phyloP scores from a whole-genome alignment of 2,888 invertebrate species.

The Lagria hirta region DNA sequence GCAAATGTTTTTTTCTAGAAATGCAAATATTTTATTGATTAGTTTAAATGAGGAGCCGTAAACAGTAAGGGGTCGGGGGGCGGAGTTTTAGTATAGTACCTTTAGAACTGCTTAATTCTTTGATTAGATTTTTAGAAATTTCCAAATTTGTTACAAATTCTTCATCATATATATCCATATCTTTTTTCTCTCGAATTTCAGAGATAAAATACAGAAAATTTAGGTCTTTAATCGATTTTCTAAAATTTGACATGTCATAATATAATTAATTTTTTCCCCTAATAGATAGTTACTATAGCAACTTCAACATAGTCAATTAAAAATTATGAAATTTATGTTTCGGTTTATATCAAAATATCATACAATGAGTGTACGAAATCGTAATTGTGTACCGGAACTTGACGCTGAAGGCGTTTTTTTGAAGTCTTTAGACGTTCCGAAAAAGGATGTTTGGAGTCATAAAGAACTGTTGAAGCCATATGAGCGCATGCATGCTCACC shows the following conservation, averaged over 20 bases:
- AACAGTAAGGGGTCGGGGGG: too few relatives aligned
- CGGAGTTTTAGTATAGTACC: slow-evolving; percentile 8
- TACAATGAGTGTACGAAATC: slow-evolving; percentile 40
- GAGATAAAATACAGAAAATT: slow-evolving; percentile 9
- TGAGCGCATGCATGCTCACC: slow-evolving; percentile 57
- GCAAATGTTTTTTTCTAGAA: slow-evolving; percentile 53
- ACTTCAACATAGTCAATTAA: slow-evolving; percentile 11
- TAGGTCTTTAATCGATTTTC: slow-evolving; percentile 6
- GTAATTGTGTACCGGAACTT: slow-evolving; percentile 52
- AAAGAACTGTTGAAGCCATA: slow-evolving; percentile 48
- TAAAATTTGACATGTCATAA: slow-evolving; percentile 11
- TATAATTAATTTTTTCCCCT: slow-evolving; percentile 22
- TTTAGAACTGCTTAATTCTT: slow-evolving; percentile 45
- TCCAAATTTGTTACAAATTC: slow-evolving; percentile 57
- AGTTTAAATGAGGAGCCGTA: too few relatives aligned
- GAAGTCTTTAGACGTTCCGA: slow-evolving; percentile 47
- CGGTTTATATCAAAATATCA: background rate
- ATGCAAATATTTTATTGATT: slow-evolving; percentile 1
- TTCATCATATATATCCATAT: slow-evolving; percentile 54
- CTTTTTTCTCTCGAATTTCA: slow-evolving; percentile 3
- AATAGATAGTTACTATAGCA: slow-evolving; percentile 13
- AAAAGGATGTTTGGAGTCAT: slow-evolving; percentile 47
- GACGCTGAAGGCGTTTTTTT: slow-evolving; percentile 55
- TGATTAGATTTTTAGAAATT: slow-evolving; percentile 54
- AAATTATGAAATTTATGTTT: slow-evolving; percentile 21